phyloP scores from a whole-genome alignment of 2,888 invertebrate genomes.

The Bursaphelenchus okinawaensis region DNA sequence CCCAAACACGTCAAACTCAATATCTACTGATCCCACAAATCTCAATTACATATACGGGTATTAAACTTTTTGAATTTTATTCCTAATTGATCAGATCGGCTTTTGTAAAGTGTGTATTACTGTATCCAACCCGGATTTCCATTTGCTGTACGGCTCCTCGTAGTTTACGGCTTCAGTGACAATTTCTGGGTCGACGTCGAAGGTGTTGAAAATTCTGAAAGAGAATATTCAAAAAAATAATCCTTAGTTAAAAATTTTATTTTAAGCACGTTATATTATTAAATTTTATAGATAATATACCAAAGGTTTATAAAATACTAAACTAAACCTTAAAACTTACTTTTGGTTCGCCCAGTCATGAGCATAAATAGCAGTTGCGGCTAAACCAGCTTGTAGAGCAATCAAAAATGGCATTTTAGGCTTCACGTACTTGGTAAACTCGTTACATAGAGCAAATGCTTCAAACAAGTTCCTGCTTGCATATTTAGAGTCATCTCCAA shows the following conservation, averaged over 20 bases:
- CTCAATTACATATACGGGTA: background rate
- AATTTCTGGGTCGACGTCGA: slow-evolving; percentile 45
- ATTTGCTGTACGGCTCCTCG: background rate
- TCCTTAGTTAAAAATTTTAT: background rate
- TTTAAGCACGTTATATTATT: background rate
- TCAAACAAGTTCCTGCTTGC: too few relatives aligned
- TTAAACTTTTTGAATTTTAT: background rate
- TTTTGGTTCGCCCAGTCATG: background rate
- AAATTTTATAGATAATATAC: background rate
- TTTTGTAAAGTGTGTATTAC: too few relatives aligned
- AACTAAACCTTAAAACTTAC: background rate
- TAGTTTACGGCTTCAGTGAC: slow-evolving; percentile 15
- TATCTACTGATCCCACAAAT: background rate
- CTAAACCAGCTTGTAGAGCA: background rate
- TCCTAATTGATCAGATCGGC: background rate
- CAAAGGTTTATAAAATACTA: background rate
- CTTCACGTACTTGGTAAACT: background rate
- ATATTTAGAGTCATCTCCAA: too few relatives aligned
- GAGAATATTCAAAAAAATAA: background rate
- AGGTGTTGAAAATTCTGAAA: slow-evolving; percentile 42
- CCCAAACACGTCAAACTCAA: slow-evolving; percentile 28
- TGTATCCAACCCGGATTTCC: too few relatives aligned
- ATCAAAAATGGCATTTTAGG: background rate
- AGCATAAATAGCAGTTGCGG: background rate
- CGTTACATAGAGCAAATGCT: background rate